Percentiles rank a stretch among this genome's conserved stretches.
Evolutionary conservation across 2,797 vertebrate genomes (phyloP).

Genomic region (Lates japonicus): DNA sequence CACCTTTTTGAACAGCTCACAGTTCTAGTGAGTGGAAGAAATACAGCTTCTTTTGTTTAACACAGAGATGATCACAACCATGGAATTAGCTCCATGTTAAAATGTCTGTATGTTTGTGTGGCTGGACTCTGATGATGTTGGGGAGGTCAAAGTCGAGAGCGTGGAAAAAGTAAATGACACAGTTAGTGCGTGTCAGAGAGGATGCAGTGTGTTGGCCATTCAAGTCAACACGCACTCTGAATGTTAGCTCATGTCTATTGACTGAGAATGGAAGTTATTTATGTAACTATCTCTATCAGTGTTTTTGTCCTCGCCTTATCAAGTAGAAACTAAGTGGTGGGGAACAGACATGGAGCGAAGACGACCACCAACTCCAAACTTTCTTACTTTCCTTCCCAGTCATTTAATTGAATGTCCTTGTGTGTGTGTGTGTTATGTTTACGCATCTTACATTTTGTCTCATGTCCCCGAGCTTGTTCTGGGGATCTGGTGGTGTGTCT

Average conservation of each 20-base stretch:
- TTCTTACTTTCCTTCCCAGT: slow-evolving; percentile 35
- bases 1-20: not conserved
- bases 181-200: slow-evolving; percentile 43
- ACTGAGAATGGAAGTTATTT: not conserved
- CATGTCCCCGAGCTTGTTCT: slow-evolving; percentile 19
- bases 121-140: slow-evolving; percentile 84
- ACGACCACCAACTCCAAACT: slow-evolving; percentile 40
- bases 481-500: slow-evolving; percentile 19
- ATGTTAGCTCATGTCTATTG: not conserved
- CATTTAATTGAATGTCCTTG: slow-evolving; percentile 11
- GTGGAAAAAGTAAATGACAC: slow-evolving; percentile 62
- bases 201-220: not conserved
- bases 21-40: slow-evolving; percentile 13
- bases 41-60: slow-evolving; percentile 58
- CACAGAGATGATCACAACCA: slow-evolving; percentile 53
- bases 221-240: not conserved
- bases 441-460: slow-evolving; percentile 43
- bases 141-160: slow-evolving; percentile 64
- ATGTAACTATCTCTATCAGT: not conserved
- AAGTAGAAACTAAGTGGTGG: not conserved
- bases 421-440: slow-evolving; percentile 18
- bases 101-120: slow-evolving; percentile 29
- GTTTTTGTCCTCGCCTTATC: not conserved
- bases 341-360: slow-evolving; percentile 2
- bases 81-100: slow-evolving; percentile 49